Conservation (phyloP, 2,888 invertebrate species). For the Aromia moschata region DNA sequence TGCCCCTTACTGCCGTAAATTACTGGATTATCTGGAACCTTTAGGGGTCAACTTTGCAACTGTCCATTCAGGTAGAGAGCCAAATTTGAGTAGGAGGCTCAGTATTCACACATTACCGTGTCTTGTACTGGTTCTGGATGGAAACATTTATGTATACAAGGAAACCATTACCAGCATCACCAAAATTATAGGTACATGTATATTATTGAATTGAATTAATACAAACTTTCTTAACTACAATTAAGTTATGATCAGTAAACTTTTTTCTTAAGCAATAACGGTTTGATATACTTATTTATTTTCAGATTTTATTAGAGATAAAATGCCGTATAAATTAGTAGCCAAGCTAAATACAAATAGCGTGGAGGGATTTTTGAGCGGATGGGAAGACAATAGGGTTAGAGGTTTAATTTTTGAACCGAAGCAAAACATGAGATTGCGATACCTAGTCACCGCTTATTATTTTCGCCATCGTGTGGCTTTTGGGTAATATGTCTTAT, state of each 20-base stretch:
- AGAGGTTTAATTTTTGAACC: constrained; percentile 89
- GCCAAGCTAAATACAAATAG: constrained; percentile 74
- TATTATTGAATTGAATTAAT: not conserved
- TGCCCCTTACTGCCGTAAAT: constrained; percentile 85
- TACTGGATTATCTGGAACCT: constrained; percentile 87
- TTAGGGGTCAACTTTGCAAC: constrained; percentile 84
- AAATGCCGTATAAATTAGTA: constrained; percentile 85
- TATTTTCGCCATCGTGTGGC: constrained; percentile 85
- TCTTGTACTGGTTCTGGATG: constrained; percentile 82
- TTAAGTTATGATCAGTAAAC: no score
- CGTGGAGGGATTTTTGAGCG: constrained; percentile 80
- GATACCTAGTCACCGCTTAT: constrained; percentile 90
- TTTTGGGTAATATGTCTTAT: constrained; percentile 75
- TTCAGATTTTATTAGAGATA: constrained; percentile 85
- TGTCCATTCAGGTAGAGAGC: constrained; percentile 86
- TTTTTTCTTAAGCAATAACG: no score
- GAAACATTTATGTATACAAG: constrained; percentile 85
- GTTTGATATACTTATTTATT: no score
- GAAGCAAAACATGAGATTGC: constrained; percentile 76
- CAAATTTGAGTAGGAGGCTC: constrained; percentile 77
- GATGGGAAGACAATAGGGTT: constrained; percentile 93
- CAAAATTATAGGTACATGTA: constrained; percentile 75
- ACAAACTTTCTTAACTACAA: no score
- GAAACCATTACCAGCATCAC: constrained; percentile 82
- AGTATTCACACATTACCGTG: constrained; percentile 85